These are phyloP conservation scores for Drosophila sordidula DNA, from an alignment of 2,888 invertebrate genomes.

Conservation along the genomic window DNA sequence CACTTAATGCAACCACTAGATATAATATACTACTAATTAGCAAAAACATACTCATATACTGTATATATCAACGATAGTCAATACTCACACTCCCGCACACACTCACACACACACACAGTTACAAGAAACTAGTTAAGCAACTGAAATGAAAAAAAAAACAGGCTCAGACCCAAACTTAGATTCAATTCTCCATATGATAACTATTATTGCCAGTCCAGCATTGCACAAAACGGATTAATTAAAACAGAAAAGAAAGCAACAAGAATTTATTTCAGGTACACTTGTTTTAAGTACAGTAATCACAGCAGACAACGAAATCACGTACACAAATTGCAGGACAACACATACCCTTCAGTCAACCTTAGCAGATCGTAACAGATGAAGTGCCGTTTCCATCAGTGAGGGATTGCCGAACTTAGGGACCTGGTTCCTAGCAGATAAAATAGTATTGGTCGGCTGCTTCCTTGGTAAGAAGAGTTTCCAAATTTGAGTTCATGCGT, in stretches of 20 bases:
- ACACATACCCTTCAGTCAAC: conserved; percentile 18
- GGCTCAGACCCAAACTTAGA: conserved; percentile 33
- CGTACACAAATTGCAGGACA: conserved; percentile 40
- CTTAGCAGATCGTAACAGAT: conserved; percentile 11
- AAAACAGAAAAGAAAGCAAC: conserved; percentile 38
- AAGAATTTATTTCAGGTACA: conserved; percentile 68
- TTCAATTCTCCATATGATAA: conserved; percentile 15
- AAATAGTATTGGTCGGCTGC: not conserved
- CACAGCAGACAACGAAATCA: conserved; percentile 71
- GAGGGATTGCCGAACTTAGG: not conserved
- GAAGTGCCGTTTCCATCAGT: conserved; percentile 40
- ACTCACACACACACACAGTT: conserved; percentile 27
- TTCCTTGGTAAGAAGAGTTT: not conserved
- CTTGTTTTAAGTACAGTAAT: conserved; percentile 61
- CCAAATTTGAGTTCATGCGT: not conserved
- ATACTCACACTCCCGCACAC: conserved; percentile 29
- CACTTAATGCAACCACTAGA: conserved; percentile 51
- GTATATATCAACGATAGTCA: conserved; percentile 40
- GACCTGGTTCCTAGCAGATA: conserved; percentile 5
- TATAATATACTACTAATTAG: conserved; percentile 35
- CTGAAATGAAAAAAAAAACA: conserved; percentile 13
- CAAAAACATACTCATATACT: conserved; percentile 48
- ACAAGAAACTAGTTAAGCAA: conserved; percentile 35
- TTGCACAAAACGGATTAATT: conserved; percentile 31
- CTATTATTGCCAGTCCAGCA: conserved; percentile 33